These are phyloP conservation scores for Dinocampus coccinellae DNA, from an alignment of 2,888 invertebrate species.

Conservation along the genomic window DNA sequence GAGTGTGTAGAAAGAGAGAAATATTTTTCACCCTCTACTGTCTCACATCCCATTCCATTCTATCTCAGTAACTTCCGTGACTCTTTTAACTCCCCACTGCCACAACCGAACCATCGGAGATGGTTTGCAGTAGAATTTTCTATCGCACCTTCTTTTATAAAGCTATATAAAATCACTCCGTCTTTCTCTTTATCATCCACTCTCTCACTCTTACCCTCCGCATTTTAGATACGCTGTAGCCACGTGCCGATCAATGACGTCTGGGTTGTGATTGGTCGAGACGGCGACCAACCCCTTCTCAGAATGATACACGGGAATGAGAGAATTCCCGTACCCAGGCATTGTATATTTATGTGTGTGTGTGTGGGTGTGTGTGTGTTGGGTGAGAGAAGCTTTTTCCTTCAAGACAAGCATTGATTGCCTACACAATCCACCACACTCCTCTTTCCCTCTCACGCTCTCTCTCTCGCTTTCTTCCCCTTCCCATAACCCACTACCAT, in stretches of 20 bases:
- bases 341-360: background rate
- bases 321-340: constrained; percentile 27
- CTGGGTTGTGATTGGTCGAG: constrained; percentile 66
- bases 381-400: constrained; percentile 43
- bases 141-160: constrained; percentile 18
- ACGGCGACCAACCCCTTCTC: constrained; percentile 58
- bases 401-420: constrained; percentile 69
- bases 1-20: constrained; percentile 64
- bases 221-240: constrained; percentile 56
- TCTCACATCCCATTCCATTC: constrained; percentile 32
- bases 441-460: constrained; percentile 34
- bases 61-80: too few species aligned
- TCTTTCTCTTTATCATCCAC: too few species aligned
- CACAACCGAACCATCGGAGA: constrained; percentile 9
- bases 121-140: constrained; percentile 8
- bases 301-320: constrained; percentile 32
- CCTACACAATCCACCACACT: constrained; percentile 55
- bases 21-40: constrained; percentile 34
- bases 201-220: constrained; percentile 16
- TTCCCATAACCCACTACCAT: too few species aligned
- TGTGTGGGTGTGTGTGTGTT: constrained; percentile 4
- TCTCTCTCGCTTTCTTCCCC: too few species aligned
- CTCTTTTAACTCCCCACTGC: constrained; percentile 9
- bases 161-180: background rate
- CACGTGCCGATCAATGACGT: constrained; percentile 70